phyloP scores from a whole-genome alignment of 2,113 vertebrate species.

The Australoheros scitulus region DNA sequence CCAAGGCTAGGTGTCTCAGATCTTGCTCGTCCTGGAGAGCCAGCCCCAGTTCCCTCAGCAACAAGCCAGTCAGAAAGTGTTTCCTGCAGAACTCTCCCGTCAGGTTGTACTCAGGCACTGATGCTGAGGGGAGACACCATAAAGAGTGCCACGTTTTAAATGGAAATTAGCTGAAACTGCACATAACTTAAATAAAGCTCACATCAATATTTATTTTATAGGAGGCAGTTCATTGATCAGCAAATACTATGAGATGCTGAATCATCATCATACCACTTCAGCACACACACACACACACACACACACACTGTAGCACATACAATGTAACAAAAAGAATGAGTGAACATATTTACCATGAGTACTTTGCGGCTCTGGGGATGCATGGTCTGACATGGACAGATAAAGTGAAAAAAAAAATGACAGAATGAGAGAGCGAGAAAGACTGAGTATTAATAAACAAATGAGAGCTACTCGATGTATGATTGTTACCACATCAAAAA shows the following conservation, averaged over 20 bases:
- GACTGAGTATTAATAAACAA: conserved; percentile 57
- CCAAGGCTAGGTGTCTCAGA: conserved; percentile 91
- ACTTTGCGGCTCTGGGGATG: conserved; percentile 74
- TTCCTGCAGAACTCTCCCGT: conserved; percentile 98
- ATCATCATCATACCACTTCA: background rate
- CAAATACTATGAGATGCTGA: conserved; percentile 18
- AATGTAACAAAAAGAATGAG: conserved; percentile 33
- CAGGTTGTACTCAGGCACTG: conserved; percentile 94
- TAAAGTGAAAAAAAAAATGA: conserved; percentile 37
- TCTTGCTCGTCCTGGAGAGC: conserved; percentile 97
- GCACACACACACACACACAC: conserved; percentile 9
- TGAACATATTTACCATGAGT: conserved; percentile 79
- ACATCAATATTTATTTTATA: conserved; percentile 28
- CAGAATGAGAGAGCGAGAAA: conserved; percentile 27
- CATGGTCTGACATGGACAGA: conserved; percentile 77
- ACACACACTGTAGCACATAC: background rate
- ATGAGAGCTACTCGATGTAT: conserved; percentile 52
- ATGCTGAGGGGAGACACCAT: conserved; percentile 62
- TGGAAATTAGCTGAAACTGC: conserved; percentile 9
- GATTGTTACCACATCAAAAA: conserved; percentile 33
- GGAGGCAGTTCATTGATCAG: conserved; percentile 8
- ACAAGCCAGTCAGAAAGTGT: conserved; percentile 93
- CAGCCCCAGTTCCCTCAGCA: conserved; percentile 94
- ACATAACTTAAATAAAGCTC: background rate
- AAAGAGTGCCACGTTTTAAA: background rate